These are phyloP conservation scores for Luperina testacea DNA, from an alignment of 2,888 invertebrate genomes.

Conservation along the genomic window DNA sequence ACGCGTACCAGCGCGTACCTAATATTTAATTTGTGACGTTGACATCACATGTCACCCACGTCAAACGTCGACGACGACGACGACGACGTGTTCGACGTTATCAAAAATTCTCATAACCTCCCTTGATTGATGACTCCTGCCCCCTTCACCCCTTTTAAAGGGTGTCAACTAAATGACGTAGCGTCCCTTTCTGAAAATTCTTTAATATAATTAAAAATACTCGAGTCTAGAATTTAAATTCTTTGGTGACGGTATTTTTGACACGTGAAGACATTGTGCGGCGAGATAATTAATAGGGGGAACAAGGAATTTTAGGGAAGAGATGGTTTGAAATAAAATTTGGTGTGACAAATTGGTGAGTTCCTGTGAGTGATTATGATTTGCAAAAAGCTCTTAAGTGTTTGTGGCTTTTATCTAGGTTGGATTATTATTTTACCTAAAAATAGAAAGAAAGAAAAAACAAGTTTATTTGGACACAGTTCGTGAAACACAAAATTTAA, in stretches of 20 bases:
- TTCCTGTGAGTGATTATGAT: conserved; percentile 22
- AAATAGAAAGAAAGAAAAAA: too few species aligned
- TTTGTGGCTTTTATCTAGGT: background rate
- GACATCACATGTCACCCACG: conserved; percentile 34
- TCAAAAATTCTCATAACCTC: conserved; percentile 68
- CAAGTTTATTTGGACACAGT: too few species aligned
- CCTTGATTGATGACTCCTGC: conserved; percentile 68
- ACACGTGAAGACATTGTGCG: conserved; percentile 48
- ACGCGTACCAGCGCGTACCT: conserved; percentile 7
- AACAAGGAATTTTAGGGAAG: background rate
- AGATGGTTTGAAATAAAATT: conserved; percentile 12
- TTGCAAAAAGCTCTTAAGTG: conserved; percentile 6
- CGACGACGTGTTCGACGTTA: conserved; percentile 59
- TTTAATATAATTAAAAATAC: conserved; percentile 75
- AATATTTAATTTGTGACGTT: conserved; percentile 36
- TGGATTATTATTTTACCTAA: background rate
- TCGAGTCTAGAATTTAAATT: conserved; percentile 58
- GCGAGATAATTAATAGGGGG: conserved; percentile 27
- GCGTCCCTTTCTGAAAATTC: conserved; percentile 67
- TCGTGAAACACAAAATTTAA: too few species aligned
- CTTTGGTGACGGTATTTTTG: conserved; percentile 45
- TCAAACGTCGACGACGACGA: too few species aligned
- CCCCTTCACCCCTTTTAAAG: conserved; percentile 44
- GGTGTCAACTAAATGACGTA: conserved; percentile 54
- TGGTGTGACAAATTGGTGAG: conserved; percentile 31